Evolutionary conservation across 1,140 invertebrate species (phyloP), one percentile per base, ranked within the genome.

Genomic region (Scaptomyza pallida): DNA sequence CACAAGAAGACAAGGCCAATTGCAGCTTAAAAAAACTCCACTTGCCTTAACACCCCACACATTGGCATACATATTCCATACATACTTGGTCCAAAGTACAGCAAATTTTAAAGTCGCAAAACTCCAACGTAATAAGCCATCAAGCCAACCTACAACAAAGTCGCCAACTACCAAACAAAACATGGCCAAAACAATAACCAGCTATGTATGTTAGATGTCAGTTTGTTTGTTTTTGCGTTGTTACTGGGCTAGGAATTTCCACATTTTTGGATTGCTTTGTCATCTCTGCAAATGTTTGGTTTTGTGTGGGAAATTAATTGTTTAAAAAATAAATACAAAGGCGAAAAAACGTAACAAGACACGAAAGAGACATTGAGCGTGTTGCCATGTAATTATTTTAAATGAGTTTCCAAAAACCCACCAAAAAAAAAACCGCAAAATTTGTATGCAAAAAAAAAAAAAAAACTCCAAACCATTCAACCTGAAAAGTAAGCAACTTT

Each of bases 271-370:
- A 45, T 70, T 70, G 78, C 78, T 78, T 74, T 77, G 78, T 81
- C 73, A 80, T 77, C 60, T 72, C 15, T 52, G 67, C 69, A 44
- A 30, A 54, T 68, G 44, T 41, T 23, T n/a, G n/a, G n/a, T n/a
- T n/a, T n/a, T 67, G 80, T 77, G 81, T 85, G 81, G 81, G 81
- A 85, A 85, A 85, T 64, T 54, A 88, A 86, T 85, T 86, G 81
- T 81, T 70, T 2, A 44, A 55, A 48, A 48, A 56, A 68, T 70
- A 52, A 59, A 67, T 57, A 68, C 21, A 59, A 16, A 45, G 52
- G 19, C 21, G 56, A 64, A 63, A 75, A 40, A 19, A 19, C 5
- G 6, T 21, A 54, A 52, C 52, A 48, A 63, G 56, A 61, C 59
- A 55, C 61, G 64, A 60, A 55, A 54, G 52, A 63, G 60, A 67